Conservation (phyloP, 2,113 vertebrate genomes). For the Phocoena phocoena region DNA sequence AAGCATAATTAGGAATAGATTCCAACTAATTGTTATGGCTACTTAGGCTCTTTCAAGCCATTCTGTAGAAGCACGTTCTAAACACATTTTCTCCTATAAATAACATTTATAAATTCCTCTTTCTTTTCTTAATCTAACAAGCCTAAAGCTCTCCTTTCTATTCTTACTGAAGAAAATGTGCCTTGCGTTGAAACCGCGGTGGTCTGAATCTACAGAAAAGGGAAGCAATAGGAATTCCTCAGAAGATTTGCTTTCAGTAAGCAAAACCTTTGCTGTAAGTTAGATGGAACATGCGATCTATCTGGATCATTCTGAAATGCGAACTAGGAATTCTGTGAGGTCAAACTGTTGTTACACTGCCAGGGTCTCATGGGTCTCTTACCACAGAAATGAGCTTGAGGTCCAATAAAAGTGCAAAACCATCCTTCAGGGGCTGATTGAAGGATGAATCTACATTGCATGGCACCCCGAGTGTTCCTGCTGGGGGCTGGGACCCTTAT, state of each 20-base stretch:
- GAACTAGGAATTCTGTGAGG: neutral
- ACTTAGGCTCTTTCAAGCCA: neutral
- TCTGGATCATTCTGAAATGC: neutral
- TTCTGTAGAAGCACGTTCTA: neutral
- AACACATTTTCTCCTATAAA: neutral
- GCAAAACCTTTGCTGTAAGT: neutral
- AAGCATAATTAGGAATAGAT: neutral
- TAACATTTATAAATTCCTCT: constrained; percentile 8
- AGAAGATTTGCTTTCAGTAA: neutral
- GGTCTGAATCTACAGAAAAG: neutral
- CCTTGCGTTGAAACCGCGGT: neutral
- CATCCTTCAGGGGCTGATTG: neutral
- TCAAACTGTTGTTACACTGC: neutral
- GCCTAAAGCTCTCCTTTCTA: neutral
- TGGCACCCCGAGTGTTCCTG: neutral
- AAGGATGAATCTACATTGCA: neutral
- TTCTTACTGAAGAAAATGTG: neutral
- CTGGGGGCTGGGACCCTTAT: rapidly evolving
- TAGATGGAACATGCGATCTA: neutral
- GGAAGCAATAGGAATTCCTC: neutral
- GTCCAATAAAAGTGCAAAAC: neutral
- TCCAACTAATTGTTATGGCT: neutral
- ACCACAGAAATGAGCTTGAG: neutral
- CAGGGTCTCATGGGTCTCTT: constrained; percentile 31
- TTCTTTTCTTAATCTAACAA: constrained; percentile 36